Evolutionary conservation across 2,113 vertebrate genomes (phyloP), one percentile per base, ranked within the genome.

Genomic region (Morone saxatilis): DNA sequence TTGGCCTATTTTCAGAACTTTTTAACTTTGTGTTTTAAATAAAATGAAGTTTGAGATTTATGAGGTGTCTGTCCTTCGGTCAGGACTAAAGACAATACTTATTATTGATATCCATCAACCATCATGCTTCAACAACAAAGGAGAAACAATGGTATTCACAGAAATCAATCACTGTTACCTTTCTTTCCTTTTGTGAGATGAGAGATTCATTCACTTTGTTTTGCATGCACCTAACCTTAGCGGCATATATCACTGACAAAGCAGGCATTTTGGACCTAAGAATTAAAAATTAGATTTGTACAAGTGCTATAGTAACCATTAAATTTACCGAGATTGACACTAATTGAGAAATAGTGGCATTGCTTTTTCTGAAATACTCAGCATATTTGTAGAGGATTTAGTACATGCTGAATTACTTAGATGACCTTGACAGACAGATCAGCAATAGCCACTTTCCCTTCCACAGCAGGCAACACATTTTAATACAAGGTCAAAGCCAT

Each of bases 71-170:
- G 31, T 69, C 80, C 70, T 85, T 75, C 76, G 76, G 38, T 78
- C 51, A 47, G 59, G 51, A 83, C 81, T 83, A 80, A 85, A 83
- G 71, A 82, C 69, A 81, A 86, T 60, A 71, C 7, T 68, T 84
- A 82, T 80, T 79, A 78, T 80, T 86, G 83, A 81, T 85, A 86
- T 89, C 84, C 75, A 87, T 86, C 76, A 86, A n/a, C 73, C 57
- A 63, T 78, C 71, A 78, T 60, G 67, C 82, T 81, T 84, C 72
- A 74, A 61, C 38, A 76, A 81, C 69, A 88, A 72, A 76, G 59
- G 51, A 82, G 72, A 75, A 59, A 80, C 63, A 71, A 76, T 63
- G 66, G 41, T 70, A 88, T 83, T 76, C 31, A 74, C 57, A 71
- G 31, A 78, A 89, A 85, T 88, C 79, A 62, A 78, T 89, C 81